Evolutionary conservation across 2,113 vertebrate species (phyloP), one percentile per base, ranked within the genome.

Genomic region (Rhinichthys klamathensis): DNA sequence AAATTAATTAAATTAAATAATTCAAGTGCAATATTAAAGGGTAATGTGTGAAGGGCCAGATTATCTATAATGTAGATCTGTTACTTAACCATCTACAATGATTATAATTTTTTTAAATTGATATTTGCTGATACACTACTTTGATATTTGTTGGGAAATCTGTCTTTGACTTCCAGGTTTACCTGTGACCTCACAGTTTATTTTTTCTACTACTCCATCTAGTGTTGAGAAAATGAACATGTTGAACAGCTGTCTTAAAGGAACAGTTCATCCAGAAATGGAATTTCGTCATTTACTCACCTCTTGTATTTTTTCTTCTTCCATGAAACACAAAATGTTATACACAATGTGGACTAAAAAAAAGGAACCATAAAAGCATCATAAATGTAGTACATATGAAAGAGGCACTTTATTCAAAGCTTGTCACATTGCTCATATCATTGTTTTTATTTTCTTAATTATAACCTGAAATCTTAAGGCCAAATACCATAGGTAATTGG

Each of bases 141-240:
- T 69, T 69, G 3, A 35, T 69, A 21, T 16, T 51, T 51, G 15
- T 51, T 51, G 49, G 4, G 30, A 21, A 35, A 15, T 0, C 44
- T 35, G 10, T 12, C 63, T 3, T 76, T 73, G 60, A 86, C 51
- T 77, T 5, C 38, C 49, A 38, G 51, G 82, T 81, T 74, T 9
- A 5, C 41, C 23, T 63, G 49, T 75, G 85, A 84, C 78, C 75
- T 54, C 21, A 60, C 6, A 16, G 15, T 63, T 80, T n/a, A 13
- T 46, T 46, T 41, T 8, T 41, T 90, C 87, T 81, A 85, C 58
- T 79, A 80, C 92, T 87, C 93, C 93, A 91, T 88, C 93, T 94
- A 92, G 92, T 95, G 94, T 92, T 65, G 80, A 87, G 73, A 74
- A 10, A 54, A 32, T 84, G 15, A 18, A 44, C 32, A 44, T 15